Base-by-base conservation (phyloP, 1,140 invertebrate genomes). In the Anthonomus grandis region DNA sequence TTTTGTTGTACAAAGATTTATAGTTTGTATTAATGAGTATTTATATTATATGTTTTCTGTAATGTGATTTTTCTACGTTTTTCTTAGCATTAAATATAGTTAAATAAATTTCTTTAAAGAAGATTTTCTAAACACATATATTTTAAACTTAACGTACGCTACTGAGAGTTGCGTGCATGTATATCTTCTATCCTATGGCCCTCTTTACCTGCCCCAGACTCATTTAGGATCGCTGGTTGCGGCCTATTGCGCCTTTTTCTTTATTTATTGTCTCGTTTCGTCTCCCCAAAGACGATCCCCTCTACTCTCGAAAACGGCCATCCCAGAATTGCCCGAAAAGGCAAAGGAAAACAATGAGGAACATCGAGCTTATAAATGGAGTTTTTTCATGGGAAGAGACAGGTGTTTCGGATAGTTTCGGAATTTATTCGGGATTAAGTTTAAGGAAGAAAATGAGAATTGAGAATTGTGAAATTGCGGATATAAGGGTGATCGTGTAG, bases 201-300 rank as follows among this genome's bases (percentile, higher is more conserved):
- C 21, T 19, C 21, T 46, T 45, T 55, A 55, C 52, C 52, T 55
- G 52, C 22, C 42, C 54, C 15, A 23, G 13, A 13, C 34, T 13
- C 45, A 57, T 49, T 57, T 41, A 44, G 27, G 41, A 24, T 58
- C 17, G 41, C 25, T 48, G 23, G 36, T 57, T 57, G 45, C 46
- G 45, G 54, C 46, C 63, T 62, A 66, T 65, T 63, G 65, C 64
- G 63, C 60, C 62, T 64, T 67, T 63, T 58, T 51, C 59, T 69
- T 69, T 69, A 69, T 69, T 69, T 69, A 69, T 69, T 55, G 62
- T 55, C 64, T 65, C 67, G 65, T 69, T 69, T 66, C 51, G 57
- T 48, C 51, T n/a, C n/a, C 56, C 42, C 9, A 19, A 46, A 42
- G 48, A 49, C 51, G 38, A 44, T 46, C 42, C 49, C 56, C 48